Evolutionary conservation across 1,140 invertebrate species (phyloP).

Genomic region (Thalassaphorura encarpata): DNA sequence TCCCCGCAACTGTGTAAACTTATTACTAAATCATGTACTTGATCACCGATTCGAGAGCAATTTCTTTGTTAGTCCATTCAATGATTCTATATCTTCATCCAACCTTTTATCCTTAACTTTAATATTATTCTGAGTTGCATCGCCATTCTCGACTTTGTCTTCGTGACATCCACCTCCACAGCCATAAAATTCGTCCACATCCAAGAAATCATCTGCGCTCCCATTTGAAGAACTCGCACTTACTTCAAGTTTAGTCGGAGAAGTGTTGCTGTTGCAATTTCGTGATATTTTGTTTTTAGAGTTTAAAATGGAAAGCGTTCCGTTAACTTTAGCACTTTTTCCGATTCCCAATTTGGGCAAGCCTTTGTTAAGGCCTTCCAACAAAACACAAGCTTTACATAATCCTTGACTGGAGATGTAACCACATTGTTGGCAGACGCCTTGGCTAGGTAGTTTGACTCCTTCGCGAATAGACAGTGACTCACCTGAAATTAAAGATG

Average conservation of each 20-base stretch:
- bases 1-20: too few relatives aligned
- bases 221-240: not conserved
- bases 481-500: conserved; percentile 57
- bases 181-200: not conserved
- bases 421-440: conserved; percentile 74
- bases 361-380: conserved; percentile 92
- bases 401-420: conserved; percentile 92
- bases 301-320: conserved; percentile 14
- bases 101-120: too few relatives aligned
- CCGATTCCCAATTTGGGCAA: conserved; percentile 75
- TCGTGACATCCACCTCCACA: conserved; percentile 9
- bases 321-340: conserved; percentile 60
- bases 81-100: too few relatives aligned
- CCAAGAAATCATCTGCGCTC: not conserved
- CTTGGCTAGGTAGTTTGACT: conserved; percentile 67
- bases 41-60: too few relatives aligned
- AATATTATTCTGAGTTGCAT: too few relatives aligned
- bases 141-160: too few relatives aligned
- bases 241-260: too few relatives aligned
- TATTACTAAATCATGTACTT: too few relatives aligned
- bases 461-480: conserved; percentile 68
- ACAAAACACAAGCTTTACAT: conserved; percentile 92
- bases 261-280: too few relatives aligned
- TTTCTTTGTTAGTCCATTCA: too few relatives aligned
- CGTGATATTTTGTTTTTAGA: not conserved